A percentile compares a stretch with the other conserved stretches of the same genome.
Conservation (phyloP, 2,113 vertebrate species). For the Otocyon megalotis region DNA sequence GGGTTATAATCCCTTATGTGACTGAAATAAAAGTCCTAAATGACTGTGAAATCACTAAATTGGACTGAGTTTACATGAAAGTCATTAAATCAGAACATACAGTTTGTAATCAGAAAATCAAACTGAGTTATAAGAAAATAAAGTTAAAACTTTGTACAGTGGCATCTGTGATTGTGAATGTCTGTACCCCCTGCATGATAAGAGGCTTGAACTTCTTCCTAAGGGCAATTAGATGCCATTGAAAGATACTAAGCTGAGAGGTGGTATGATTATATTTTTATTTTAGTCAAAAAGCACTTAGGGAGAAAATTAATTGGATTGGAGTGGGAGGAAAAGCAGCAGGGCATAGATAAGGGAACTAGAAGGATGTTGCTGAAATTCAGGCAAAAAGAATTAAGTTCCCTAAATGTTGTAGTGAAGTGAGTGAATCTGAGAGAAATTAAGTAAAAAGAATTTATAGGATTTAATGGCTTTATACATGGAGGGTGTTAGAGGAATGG, state of each 20-base stretch:
- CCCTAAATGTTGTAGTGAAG: constrained; percentile 10
- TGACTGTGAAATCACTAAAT: neutral
- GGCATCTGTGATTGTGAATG: neutral
- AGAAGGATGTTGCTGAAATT: constrained; percentile 33
- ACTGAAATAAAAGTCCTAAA: neutral
- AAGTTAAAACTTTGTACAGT: neutral
- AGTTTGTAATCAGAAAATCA: neutral
- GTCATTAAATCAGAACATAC: neutral
- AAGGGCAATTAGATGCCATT: constrained; percentile 33
- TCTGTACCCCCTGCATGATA: neutral
- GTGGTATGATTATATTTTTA: constrained; percentile 48
- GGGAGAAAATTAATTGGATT: constrained; percentile 68
- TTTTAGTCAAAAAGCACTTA: constrained; percentile 66
- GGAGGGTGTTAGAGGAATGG: neutral
- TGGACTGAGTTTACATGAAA: neutral
- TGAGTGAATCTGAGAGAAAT: neutral
- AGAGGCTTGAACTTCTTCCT: constrained; percentile 42
- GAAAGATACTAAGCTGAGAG: constrained; percentile 48
- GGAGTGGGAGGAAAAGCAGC: constrained; percentile 51
- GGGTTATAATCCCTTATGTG: neutral
- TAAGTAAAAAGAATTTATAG: constrained; percentile 30
- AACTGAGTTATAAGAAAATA: constrained; percentile 28
- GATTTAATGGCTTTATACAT: neutral
- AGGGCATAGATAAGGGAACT: constrained; percentile 33
- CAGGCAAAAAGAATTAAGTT: constrained; percentile 34